Base-by-base conservation (phyloP, 2,888 invertebrate species). In the Orthosia incerta region DNA sequence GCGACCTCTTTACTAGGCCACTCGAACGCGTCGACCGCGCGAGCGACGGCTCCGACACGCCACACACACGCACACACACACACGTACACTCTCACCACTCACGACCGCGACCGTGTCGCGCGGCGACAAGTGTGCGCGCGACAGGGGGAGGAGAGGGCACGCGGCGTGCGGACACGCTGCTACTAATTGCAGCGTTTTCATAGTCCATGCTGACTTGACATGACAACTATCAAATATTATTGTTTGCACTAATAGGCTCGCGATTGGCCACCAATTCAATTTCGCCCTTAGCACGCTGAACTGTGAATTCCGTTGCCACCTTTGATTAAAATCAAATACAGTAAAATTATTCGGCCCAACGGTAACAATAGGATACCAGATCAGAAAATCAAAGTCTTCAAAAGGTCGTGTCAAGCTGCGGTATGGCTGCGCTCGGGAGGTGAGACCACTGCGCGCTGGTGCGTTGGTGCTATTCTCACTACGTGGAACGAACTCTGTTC, bases 1-100 rank as follows among this genome's bases (percentile, higher is more conserved):
- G 45, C 53, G 63, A 23, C 70, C 46, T 15, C 69, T 63, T 55
- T 50, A 56, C 59, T 77, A 74, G 75, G 51, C 50, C 64, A 71
- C 46, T 59, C 51, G 64, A 26, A 46, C 65, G 50, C 73, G 65
- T 56, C 59, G 56, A 55, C 26, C 71, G 61, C 66, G 60, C 56
- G 53, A 71, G n/a, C 59, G n/a, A n/a, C 61, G 55, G 55, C 61
- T 26, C 51, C 50, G 23, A 23, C 57, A n/a, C 53, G 26, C 55
- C 50, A 46, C 56, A 56, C 79, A 45, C 73, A n/a, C 74, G 13
- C 59, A 46, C 56, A 45, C 67, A 61, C 60, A n/a, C 60, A 51
- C 66, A 16, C 46, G 50, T 63, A 55, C 79, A 39, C 39, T 39
- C 39, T 39, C 39, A 39, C 9, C 39, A 39, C 39, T 39, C 39